Evolutionary conservation across 2,113 vertebrate species (phyloP).

Genomic region (Castor canadensis): DNA sequence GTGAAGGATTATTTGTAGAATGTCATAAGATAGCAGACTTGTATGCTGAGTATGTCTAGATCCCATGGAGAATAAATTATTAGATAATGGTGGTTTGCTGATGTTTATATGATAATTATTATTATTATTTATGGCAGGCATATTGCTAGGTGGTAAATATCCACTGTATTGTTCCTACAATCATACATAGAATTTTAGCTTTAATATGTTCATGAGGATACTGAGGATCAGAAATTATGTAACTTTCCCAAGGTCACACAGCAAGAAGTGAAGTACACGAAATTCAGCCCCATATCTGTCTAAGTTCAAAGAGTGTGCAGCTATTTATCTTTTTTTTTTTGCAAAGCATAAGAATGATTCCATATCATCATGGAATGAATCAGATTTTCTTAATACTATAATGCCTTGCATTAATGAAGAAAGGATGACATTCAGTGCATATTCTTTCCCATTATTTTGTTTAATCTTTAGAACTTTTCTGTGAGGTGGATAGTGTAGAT

Average conservation of each 20-base stretch:
- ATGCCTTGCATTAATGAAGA: not conserved
- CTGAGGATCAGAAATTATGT: not conserved
- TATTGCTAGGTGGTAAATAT: not conserved
- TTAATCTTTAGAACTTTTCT: conserved; percentile 20
- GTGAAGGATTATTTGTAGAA: not conserved
- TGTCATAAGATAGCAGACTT: not conserved
- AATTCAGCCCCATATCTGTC: not conserved
- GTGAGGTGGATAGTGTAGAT: not conserved
- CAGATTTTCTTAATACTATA: not conserved
- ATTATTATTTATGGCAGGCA: not conserved
- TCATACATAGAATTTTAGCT: not conserved
- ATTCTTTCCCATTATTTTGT: not conserved
- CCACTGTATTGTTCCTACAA: not conserved
- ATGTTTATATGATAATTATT: not conserved
- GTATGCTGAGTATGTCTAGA: not conserved
- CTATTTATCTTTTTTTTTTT: not conserved
- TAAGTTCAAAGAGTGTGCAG: not conserved
- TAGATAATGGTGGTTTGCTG: not conserved
- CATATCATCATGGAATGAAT: conserved; percentile 6
- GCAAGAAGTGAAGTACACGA: not conserved
- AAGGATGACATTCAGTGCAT: not conserved
- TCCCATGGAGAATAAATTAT: not conserved
- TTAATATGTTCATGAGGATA: not conserved
- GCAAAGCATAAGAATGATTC: not conserved
- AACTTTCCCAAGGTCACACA: not conserved